These are phyloP conservation scores for Vanessa atalanta DNA, from an alignment of 1,140 invertebrate genomes.

Conservation along the genomic window DNA sequence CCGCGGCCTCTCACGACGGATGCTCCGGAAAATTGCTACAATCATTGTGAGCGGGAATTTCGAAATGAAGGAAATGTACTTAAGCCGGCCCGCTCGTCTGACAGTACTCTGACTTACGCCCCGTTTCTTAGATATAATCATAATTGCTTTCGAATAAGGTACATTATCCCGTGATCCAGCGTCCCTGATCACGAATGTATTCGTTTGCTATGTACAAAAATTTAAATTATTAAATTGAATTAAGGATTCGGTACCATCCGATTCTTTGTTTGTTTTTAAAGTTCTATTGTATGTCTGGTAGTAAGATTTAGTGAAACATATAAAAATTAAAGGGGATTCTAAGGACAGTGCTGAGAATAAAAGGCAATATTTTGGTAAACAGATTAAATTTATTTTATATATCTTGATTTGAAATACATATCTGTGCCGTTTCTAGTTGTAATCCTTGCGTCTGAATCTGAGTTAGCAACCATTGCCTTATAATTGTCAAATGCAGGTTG, in stretches of 20 bases:
- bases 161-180: slow-evolving; percentile 27
- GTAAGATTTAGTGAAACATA: neutral
- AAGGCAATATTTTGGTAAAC: too few species aligned
- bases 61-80: slow-evolving; percentile 79
- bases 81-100: slow-evolving; percentile 53
- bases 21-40: slow-evolving; percentile 79
- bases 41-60: slow-evolving; percentile 76
- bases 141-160: slow-evolving; percentile 44
- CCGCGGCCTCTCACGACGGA: slow-evolving; percentile 72
- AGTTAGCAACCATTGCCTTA: too few species aligned
- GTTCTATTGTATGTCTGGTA: neutral
- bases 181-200: neutral
- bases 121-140: slow-evolving; percentile 24
- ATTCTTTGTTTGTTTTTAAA: neutral
- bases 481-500: too few species aligned
- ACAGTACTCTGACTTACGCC: slow-evolving; percentile 23
- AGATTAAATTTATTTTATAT: too few species aligned
- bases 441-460: too few species aligned
- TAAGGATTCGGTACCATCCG: neutral
- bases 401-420: too few species aligned
- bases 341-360: too few species aligned
- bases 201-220: neutral
- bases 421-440: too few species aligned
- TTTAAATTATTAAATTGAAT: slow-evolving; percentile 10
- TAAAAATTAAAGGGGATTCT: too few species aligned